These are phyloP conservation scores for Melinaea menophilus DNA, from an alignment of 2,888 invertebrate species.

Conservation along the genomic window DNA sequence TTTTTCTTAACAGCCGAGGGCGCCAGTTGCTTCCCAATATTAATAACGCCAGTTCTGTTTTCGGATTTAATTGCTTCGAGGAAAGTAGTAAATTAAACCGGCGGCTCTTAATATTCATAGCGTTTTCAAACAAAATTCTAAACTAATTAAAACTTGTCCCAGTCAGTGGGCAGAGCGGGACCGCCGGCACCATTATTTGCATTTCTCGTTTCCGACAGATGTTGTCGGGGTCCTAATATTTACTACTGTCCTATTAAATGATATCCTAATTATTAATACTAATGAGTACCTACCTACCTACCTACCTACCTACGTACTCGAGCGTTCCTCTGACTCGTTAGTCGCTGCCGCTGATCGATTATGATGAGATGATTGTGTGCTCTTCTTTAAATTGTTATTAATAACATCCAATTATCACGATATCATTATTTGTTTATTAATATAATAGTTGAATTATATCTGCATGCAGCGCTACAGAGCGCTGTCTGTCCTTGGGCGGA, in stretches of 20 bases:
- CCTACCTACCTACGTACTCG: no score
- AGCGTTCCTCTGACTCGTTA: no score
- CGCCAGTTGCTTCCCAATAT: conserved; percentile 70
- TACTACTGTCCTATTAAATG: neutral
- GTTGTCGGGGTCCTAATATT: conserved; percentile 5
- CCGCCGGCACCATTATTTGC: conserved; percentile 34
- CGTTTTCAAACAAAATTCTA: conserved; percentile 72
- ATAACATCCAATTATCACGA: no score
- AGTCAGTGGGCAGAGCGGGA: conserved; percentile 45
- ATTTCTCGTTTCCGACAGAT: conserved; percentile 23
- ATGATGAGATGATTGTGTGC: no score
- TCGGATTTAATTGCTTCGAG: conserved; percentile 66
- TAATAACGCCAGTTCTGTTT: conserved; percentile 69
- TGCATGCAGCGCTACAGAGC: no score
- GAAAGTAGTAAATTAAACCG: conserved; percentile 70
- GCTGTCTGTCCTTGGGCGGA: no score
- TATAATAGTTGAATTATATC: no score
- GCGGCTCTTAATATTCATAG: conserved; percentile 75
- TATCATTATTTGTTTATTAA: no score
- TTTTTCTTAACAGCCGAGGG: conserved; percentile 61
- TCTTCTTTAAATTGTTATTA: no score
- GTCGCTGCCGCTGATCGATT: no score
- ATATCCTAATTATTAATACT: conserved; percentile 6
- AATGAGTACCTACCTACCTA: no score
- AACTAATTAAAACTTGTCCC: conserved; percentile 73